Evolutionary conservation across 92 coral and sea anemone species (phyloP).

Genomic region (Blastomussa wellsi): DNA sequence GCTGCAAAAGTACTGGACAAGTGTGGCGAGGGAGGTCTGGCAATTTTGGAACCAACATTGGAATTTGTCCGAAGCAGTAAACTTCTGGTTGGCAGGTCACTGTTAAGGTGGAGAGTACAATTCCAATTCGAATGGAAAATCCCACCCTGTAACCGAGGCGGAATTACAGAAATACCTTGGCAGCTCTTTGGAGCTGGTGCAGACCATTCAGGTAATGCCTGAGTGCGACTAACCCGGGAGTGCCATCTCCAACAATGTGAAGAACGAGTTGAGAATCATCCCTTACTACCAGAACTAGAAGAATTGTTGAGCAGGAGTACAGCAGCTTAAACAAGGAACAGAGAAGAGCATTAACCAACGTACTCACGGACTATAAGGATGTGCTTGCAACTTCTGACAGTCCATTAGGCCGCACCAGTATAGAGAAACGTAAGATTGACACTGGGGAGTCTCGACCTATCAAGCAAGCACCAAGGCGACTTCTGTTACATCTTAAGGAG

Average conservation of each 20-base stretch:
- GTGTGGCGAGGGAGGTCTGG: neutral
- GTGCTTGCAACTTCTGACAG: neutral
- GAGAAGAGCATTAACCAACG: neutral
- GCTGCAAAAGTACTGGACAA: constrained; percentile 1
- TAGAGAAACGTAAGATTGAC: neutral
- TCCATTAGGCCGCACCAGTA: neutral
- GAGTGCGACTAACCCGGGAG: neutral
- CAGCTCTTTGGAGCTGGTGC: neutral
- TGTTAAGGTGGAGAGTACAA: neutral
- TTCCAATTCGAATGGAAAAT: neutral
- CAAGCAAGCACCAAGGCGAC: constrained; percentile 39
- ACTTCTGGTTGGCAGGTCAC: neutral
- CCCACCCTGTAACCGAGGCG: neutral
- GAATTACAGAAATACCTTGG: neutral
- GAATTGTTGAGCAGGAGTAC: neutral
- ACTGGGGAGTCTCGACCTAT: constrained; percentile 20
- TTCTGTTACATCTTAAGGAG: constrained; percentile 21
- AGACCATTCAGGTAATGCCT: too few species aligned
- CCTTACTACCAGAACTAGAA: neutral
- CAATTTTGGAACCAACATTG: neutral
- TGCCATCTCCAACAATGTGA: neutral
- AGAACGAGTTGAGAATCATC: neutral
- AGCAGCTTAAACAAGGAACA: neutral
- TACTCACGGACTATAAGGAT: neutral
- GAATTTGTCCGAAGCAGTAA: neutral